Conservation (phyloP, 2,888 invertebrate genomes). For the Cremastobaeus sp. region DNA sequence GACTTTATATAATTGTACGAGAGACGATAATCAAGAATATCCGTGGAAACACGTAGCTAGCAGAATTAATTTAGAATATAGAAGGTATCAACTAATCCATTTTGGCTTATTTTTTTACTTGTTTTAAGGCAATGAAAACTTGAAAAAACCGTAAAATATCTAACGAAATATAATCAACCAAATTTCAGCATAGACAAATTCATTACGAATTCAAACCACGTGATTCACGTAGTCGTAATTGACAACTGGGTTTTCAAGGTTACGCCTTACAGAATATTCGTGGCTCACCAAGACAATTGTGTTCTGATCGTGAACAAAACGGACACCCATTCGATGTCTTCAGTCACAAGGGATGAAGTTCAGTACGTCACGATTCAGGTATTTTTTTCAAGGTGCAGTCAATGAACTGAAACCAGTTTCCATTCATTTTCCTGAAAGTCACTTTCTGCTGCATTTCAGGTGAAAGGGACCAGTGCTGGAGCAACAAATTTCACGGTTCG, state of each 20-base stretch:
- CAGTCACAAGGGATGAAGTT: slow-evolving; percentile 83
- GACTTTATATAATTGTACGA: slow-evolving; percentile 80
- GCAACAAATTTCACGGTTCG: slow-evolving; percentile 84
- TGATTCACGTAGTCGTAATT: slow-evolving; percentile 86
- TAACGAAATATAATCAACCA: too few species aligned
- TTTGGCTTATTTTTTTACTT: slow-evolving; percentile 10
- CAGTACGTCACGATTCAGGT: slow-evolving; percentile 90
- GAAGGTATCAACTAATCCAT: slow-evolving; percentile 80
- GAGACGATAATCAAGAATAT: slow-evolving; percentile 76
- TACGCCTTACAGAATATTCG: slow-evolving; percentile 84
- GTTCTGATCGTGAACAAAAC: slow-evolving; percentile 86
- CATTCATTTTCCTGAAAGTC: background rate
- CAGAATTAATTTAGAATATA: slow-evolving; percentile 86
- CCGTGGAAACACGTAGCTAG: slow-evolving; percentile 86
- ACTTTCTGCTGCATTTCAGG: slow-evolving; percentile 69
- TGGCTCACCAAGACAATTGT: slow-evolving; percentile 90
- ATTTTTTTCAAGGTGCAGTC: too few species aligned
- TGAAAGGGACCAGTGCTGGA: slow-evolving; percentile 82
- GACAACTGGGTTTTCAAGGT: slow-evolving; percentile 94
- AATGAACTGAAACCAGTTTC: too few species aligned
- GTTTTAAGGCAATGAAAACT: background rate
- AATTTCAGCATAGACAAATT: slow-evolving; percentile 86
- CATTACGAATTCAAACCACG: slow-evolving; percentile 83
- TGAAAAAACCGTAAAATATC: too few species aligned
- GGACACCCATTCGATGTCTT: slow-evolving; percentile 85